Evolutionary conservation across 2,113 vertebrate genomes (phyloP), one percentile per base, ranked within the genome.

Genomic region (Polypterus senegalus): DNA sequence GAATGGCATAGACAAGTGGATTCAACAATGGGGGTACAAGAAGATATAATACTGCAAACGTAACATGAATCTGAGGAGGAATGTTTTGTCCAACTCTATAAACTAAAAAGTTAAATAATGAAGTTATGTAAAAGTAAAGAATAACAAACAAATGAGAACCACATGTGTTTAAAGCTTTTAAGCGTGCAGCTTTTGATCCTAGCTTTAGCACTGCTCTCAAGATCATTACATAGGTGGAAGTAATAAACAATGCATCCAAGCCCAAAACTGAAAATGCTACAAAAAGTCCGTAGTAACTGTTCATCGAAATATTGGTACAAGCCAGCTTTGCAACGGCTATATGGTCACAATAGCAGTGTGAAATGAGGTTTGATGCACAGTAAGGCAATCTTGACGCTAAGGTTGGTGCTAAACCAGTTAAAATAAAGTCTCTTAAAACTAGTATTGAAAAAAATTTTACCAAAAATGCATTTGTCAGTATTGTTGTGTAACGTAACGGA

Each of bases 391-490:
- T 59, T 46, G 49, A 62, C 7, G 66, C 9, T 1, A 49, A 46
- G 4, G 54, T 57, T 1, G 59, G 59, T 6, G 62, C 6, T 2
- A 60, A 49, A 6, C 58, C 60, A 48, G 62, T 58, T 9, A 59
- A 48, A 3, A 46, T 4, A 43, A 56, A 2, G 43, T 8, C 44
- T 43, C 65, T 45, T 54, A 7, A 48, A 48, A 78, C 1, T 3
- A 79, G 74, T 45, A 63, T 69, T 67, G 80, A n/a, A 0, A 68
- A 74, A 4, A 73, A 77, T 52, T 62, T 78, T 0, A 64, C 1
- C 5, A 86, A 70, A 2, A 78, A 74, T 0, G 1, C 45, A 6
- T 58, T 56, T 47, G 79, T 82, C 44, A 85, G 67, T 8, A 81
- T 55, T 58, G 73, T 58, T 1, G 69, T 0, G 63, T 86, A 85